These are phyloP conservation scores for Gopherus flavomarginatus DNA, from an alignment of 2,113 vertebrate species.

Conservation along the genomic window DNA sequence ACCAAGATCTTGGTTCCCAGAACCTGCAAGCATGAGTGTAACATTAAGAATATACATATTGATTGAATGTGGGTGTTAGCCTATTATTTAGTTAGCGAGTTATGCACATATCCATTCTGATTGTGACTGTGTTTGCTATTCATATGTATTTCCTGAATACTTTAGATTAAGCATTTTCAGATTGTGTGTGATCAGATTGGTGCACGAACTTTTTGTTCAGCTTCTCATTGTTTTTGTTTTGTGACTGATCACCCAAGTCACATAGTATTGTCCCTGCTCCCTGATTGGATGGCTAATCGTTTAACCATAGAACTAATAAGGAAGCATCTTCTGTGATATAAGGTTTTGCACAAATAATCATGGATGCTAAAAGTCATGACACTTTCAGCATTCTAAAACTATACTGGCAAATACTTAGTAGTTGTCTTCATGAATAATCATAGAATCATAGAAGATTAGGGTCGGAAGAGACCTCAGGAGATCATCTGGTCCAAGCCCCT, in stretches of 20 bases:
- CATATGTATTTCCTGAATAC: conserved; percentile 9
- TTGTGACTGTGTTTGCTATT: not conserved
- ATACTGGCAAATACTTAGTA: not conserved
- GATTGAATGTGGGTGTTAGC: not conserved
- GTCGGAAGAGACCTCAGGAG: too few relatives aligned
- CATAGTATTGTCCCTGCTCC: not conserved
- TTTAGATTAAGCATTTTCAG: conserved; percentile 20
- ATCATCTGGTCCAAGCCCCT: too few relatives aligned
- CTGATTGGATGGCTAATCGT: not conserved
- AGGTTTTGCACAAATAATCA: conserved; percentile 2
- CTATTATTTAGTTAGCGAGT: not conserved
- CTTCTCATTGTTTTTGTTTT: not conserved
- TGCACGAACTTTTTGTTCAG: conserved; percentile 11
- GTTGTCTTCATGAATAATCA: not conserved
- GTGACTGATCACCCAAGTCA: not conserved
- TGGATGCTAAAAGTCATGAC: not conserved
- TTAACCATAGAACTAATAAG: conserved; percentile 2
- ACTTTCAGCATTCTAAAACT: not conserved
- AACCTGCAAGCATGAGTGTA: conserved; percentile 15
- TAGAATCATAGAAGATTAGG: too few relatives aligned
- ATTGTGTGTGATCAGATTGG: not conserved
- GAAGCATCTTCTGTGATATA: not conserved
- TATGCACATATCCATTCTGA: not conserved
- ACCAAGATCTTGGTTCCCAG: not conserved
- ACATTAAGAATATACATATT: not conserved